These are phyloP conservation scores for Bambusicola thoracicus DNA, from an alignment of 2,113 vertebrate species.

Conservation along the genomic window DNA sequence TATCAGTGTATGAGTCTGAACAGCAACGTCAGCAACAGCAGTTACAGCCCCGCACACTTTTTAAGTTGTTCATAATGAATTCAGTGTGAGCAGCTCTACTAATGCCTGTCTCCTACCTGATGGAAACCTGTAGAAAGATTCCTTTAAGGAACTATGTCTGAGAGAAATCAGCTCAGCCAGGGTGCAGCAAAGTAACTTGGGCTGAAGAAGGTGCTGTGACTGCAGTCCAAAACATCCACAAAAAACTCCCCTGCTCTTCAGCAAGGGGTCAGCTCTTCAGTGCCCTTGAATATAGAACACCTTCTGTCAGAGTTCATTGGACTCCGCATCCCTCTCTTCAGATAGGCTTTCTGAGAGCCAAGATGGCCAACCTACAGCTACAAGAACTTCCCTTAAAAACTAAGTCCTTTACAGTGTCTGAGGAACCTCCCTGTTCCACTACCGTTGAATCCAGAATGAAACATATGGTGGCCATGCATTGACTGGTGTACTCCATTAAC, in stretches of 20 bases:
- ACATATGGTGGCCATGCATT: rapidly evolving
- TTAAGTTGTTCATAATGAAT: background rate
- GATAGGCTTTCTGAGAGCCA: rapidly evolving
- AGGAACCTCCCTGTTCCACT: background rate
- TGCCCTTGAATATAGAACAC: background rate
- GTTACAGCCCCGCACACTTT: background rate
- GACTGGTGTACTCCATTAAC: background rate
- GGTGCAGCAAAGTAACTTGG: background rate
- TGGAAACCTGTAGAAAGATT: background rate
- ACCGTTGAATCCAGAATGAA: background rate
- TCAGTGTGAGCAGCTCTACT: background rate
- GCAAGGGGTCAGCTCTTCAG: background rate
- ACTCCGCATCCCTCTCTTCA: background rate
- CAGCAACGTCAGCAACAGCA: background rate
- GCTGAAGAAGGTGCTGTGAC: background rate
- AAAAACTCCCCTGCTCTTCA: background rate
- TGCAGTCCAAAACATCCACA: background rate
- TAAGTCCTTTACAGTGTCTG: background rate
- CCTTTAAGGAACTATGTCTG: background rate
- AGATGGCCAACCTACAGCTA: background rate
- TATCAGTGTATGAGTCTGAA: background rate
- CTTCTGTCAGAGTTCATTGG: background rate
- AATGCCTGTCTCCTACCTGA: background rate
- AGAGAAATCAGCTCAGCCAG: background rate
- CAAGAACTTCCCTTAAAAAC: background rate